Evolutionary conservation across 1,140 invertebrate genomes (phyloP), one percentile per base, ranked within the genome.

Genomic region (Drosophila quadrilineata): DNA sequence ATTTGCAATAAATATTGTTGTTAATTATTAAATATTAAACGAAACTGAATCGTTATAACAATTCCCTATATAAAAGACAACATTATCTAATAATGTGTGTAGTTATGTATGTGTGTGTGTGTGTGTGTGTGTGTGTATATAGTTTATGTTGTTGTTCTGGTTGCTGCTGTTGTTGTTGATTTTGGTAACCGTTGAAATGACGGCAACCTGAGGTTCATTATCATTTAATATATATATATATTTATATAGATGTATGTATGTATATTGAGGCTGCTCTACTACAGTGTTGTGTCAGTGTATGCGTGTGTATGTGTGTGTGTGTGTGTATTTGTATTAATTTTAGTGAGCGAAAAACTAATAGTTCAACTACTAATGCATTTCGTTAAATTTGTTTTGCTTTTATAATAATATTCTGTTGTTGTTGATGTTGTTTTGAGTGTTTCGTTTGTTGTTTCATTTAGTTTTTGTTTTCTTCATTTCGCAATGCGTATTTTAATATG

Each of bases 11-110:
- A 80, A 80, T 82, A 82, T 28, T n/a, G n/a, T 66, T 45, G 41
- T 67, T 73, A 60, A 66, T 77, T 58, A 69, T 38, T 40, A 8
- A 45, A n/a, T n/a, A n/a, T n/a, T n/a, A n/a, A n/a, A n/a, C n/a
- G n/a, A n/a, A 75, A 75, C 77, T 75, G 57, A 80, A 62, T 62
- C 49, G 66, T 71, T 40, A 64, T 84, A 86, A 86, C 73, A 87
- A 73, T 87, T 82, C 82, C 84, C 82, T 87, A 87, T n/a, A n/a
- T 87, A 87, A 82, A 87, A 87, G 84, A 82, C 84, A 87, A 87
- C 84, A 77, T 74, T 86, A 85, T 87, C 69, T 87, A 84, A 87
- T 70, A 75, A 77, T 77, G 33, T 70, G 56, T 64, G 40, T 40
- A 38, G 68, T 57, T 77, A 53, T 77, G 66, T 82, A 49, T 62